Evolutionary conservation across 92 coral and sea anemone genomes (phyloP).

Genomic region (Zoanthus sociatus): DNA sequence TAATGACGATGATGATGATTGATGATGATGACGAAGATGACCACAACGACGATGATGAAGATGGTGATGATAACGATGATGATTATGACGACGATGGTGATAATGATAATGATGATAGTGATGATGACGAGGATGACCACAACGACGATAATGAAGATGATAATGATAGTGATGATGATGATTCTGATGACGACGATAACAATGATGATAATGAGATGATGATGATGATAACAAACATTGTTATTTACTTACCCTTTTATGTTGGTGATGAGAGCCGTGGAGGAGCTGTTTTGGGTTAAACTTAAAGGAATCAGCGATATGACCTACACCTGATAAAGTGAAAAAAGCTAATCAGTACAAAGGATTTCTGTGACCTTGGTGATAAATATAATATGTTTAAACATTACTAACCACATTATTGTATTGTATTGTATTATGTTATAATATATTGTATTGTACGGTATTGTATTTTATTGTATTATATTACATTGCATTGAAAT

Average conservation of each 20-base stretch:
- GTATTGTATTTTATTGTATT: background rate
- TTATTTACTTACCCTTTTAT: conserved; percentile 15
- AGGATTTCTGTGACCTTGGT: background rate
- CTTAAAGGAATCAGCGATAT: background rate
- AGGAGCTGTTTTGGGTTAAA: background rate
- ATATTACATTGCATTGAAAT: background rate
- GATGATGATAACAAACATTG: background rate
- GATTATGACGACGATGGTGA: too few relatives aligned
- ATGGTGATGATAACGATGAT: too few relatives aligned
- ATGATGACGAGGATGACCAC: too few relatives aligned
- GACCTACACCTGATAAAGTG: conserved; percentile 6
- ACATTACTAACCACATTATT: background rate
- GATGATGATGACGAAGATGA: too few relatives aligned
- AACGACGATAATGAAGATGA: background rate
- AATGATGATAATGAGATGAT: background rate
- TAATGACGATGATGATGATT: too few relatives aligned
- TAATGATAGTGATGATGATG: too few relatives aligned
- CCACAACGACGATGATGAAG: too few relatives aligned
- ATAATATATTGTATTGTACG: background rate
- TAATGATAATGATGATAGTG: too few relatives aligned
- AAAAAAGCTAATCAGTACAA: background rate
- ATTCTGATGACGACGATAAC: background rate
- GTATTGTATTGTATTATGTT: background rate
- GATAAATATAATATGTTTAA: too few relatives aligned
- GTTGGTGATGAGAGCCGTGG: background rate